Evolutionary conservation across 2,888 invertebrate genomes (phyloP).

Genomic region (Heliconius hortense): DNA sequence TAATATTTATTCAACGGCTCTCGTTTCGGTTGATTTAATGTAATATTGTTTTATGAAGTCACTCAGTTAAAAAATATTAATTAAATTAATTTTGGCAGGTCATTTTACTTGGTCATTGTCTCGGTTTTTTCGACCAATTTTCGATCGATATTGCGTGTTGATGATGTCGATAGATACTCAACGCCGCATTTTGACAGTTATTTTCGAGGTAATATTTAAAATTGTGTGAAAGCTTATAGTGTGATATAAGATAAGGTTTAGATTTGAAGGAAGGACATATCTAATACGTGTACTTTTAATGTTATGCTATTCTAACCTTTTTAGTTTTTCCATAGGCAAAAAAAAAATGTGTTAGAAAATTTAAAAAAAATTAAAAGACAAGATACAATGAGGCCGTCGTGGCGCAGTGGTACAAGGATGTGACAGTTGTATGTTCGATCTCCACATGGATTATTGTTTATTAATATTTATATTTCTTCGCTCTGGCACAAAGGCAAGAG

Average conservation of each 20-base stretch:
- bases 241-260: too few species aligned
- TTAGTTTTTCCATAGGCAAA: neutral
- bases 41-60: constrained; percentile 3
- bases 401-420: neutral
- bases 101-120: neutral
- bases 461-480: too few species aligned
- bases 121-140: neutral
- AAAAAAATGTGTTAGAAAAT: neutral
- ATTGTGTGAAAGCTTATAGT: too few species aligned
- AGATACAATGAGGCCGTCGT: constrained; percentile 13
- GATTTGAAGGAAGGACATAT: too few species aligned
- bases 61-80: neutral
- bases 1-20: too few species aligned
- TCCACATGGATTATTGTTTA: too few species aligned
- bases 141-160: neutral
- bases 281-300: too few species aligned
- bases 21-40: too few species aligned
- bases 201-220: neutral
- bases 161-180: too few species aligned
- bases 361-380: constrained; percentile 28
- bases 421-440: too few species aligned
- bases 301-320: too few species aligned
- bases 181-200: neutral
- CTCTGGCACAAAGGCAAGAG: too few species aligned
- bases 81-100: constrained; percentile 6